These are phyloP conservation scores for Latheticus oryzae DNA, from an alignment of 2,888 invertebrate species.

Conservation along the genomic window DNA sequence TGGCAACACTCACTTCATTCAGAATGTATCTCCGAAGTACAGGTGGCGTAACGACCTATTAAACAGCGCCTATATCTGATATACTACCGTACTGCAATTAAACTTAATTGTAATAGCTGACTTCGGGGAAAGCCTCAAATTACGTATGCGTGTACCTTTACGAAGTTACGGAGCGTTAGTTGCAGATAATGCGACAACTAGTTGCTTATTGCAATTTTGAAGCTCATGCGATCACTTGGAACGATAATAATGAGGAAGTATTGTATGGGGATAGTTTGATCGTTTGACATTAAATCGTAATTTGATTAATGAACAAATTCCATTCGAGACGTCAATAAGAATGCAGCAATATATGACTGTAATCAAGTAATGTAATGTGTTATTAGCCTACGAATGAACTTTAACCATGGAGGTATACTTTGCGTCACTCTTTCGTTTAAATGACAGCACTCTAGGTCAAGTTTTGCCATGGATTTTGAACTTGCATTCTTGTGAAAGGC, in stretches of 20 bases:
- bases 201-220: conserved; percentile 17
- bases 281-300: conserved; percentile 31
- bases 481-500: conserved; percentile 31
- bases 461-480: conserved; percentile 39
- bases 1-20: conserved; percentile 51
- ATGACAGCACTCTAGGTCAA: conserved; percentile 39
- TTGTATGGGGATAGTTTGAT: conserved; percentile 17
- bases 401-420: conserved; percentile 15
- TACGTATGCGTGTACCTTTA: conserved; percentile 6
- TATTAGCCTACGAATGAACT: conserved; percentile 35
- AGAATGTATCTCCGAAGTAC: conserved; percentile 53
- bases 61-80: conserved; percentile 56
- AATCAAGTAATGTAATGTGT: conserved; percentile 28
- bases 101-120: conserved; percentile 57
- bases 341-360: conserved; percentile 18
- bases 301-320: conserved; percentile 31
- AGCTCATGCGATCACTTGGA: conserved; percentile 5
- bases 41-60: conserved; percentile 58
- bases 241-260: conserved; percentile 19
- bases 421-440: conserved; percentile 27
- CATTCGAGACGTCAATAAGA: conserved; percentile 38
- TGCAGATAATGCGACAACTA: conserved; percentile 12
- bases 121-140: conserved; percentile 40
- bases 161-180: conserved; percentile 1
- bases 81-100: conserved; percentile 54